phyloP scores from a whole-genome alignment of 2,888 invertebrate species.

The Folsomia manolachei region DNA sequence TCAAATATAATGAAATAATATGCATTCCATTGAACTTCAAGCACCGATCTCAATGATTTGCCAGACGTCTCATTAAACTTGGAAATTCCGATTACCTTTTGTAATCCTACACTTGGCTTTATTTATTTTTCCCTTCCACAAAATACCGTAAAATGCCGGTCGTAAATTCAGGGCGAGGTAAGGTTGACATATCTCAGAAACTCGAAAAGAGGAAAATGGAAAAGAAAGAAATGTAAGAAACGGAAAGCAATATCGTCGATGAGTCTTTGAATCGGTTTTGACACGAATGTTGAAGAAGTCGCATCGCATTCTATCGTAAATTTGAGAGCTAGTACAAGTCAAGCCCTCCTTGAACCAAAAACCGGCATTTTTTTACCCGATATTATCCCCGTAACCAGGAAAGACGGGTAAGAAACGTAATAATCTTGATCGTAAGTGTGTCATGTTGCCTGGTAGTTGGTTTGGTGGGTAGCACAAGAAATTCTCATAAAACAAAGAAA shows the following conservation, averaged over 20 bases:
- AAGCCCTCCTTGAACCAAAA: conserved; percentile 5
- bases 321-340: no score
- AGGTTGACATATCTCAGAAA: no score
- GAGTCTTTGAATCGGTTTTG: not conserved
- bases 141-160: no score
- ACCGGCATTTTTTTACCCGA: not conserved
- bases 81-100: no score
- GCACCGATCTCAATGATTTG: no score
- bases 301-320: not conserved
- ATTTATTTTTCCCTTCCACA: no score
- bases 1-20: no score
- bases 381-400: not conserved
- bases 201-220: conserved; percentile 6
- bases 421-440: conserved; percentile 1
- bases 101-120: no score
- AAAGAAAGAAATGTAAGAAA: not conserved
- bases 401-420: not conserved
- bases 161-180: no score
- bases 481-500: conserved; percentile 4
- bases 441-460: not conserved
- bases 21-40: no score
- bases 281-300: not conserved
- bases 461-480: not conserved
- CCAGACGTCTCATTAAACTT: no score
- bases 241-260: not conserved